Percentiles rank a stretch among this genome's conserved stretches.
Conservation (phyloP, 2,888 invertebrate genomes). For the Branchellion lobata region DNA sequence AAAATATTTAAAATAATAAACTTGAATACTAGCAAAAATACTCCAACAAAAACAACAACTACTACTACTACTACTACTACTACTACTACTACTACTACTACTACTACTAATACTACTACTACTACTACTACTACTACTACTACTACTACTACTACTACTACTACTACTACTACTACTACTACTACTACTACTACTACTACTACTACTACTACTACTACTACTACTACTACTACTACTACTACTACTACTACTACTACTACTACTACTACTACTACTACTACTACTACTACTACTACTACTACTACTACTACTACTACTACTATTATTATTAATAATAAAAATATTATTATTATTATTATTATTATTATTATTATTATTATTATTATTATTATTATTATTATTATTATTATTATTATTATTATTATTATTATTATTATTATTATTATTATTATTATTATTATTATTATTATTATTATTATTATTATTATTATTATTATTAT, state of each 20-base stretch:
- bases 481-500: no score
- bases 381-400: background rate
- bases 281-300: background rate
- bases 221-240: background rate
- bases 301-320: background rate
- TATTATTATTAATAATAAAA: background rate
- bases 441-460: no score
- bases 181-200: slow-evolving; percentile 6
- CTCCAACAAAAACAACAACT: no score
- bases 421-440: no score
- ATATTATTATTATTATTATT: slow-evolving; percentile 13
- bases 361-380: background rate
- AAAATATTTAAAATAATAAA: no score
- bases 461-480: no score
- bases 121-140: slow-evolving; percentile 7
- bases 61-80: no score
- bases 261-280: background rate
- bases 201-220: background rate
- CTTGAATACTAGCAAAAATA: no score
- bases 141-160: slow-evolving; percentile 7
- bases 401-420: no score
- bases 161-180: slow-evolving; percentile 7
- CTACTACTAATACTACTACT: no score
- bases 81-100: no score
- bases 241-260: background rate